A percentile compares a stretch with the other conserved stretches of the same genome.
phyloP scores from a whole-genome alignment of 2,797 vertebrate genomes.

The Ctenosaura bakeri region DNA sequence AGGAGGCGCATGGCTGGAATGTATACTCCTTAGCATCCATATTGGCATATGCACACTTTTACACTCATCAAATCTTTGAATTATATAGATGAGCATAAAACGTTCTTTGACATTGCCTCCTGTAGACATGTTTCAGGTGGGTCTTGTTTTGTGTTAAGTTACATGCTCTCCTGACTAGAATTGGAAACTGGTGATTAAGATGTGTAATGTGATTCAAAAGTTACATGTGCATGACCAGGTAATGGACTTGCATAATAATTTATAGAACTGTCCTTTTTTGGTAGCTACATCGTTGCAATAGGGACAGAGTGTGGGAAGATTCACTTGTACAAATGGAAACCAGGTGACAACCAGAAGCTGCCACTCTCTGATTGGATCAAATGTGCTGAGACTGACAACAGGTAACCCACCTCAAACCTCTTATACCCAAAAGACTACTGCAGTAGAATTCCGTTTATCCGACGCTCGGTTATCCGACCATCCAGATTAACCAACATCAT shows the following conservation, averaged over 20 bases:
- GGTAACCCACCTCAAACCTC: conserved; percentile 77
- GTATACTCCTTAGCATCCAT: background rate
- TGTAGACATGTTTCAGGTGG: background rate
- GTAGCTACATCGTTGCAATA: conserved; percentile 90
- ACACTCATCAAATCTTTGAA: background rate
- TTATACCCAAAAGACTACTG: background rate
- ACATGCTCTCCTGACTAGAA: background rate
- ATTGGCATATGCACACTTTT: background rate
- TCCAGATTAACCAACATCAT: no score
- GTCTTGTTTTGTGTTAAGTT: background rate
- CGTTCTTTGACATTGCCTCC: background rate
- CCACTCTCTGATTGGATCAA: conserved; percentile 85
- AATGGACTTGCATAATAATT: conserved; percentile 39
- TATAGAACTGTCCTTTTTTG: conserved; percentile 34
- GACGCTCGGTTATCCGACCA: no score
- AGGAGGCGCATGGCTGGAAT: background rate
- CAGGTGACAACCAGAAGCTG: conserved; percentile 73
- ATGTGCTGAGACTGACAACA: conserved; percentile 83
- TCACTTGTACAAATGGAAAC: conserved; percentile 88
- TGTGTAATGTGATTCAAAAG: background rate
- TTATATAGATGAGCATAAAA: background rate
- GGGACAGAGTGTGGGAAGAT: conserved; percentile 92
- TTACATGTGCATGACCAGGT: background rate
- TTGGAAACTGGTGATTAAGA: background rate
- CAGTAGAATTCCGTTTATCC: no score